Base-by-base conservation (phyloP, 2,113 vertebrate genomes). In the Xiphias gladius region DNA sequence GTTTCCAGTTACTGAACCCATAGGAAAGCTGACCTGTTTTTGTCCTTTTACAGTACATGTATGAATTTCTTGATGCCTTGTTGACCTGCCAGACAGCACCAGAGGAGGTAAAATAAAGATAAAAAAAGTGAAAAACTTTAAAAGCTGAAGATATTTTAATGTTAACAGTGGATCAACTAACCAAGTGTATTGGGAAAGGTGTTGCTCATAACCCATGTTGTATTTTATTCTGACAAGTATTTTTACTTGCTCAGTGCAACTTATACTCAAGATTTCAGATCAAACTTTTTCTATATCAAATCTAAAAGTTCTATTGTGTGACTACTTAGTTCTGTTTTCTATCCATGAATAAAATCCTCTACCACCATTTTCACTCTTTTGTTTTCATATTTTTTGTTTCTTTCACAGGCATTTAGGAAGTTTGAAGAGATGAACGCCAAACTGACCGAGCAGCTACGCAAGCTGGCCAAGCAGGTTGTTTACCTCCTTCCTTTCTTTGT, bases 51-150 rank as follows among this genome's bases (percentile, higher is more conserved):
- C 73, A 95, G 96, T 99, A 98, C 84, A 94, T 98, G 82, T 99
- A 97, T 69, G 97, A 98, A 91, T 99, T 97, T 76, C 92, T 99
- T 48, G 97, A 99, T 59, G 97, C 98, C 37, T 85, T 98, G 94
- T 94, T 99, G 86, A 99, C 97, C 43, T 97, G 96, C 84, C 98
- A 98, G 84, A 98, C 97, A 0, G 96, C 98, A 10, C 98, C 98
- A 0, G 97, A 99, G 61, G 98, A 99, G 95, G 96, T 96, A 89
- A 8, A 7, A 50, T 57, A 19, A n/a, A 48, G 20, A 26, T 16
- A 19, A 41, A 2, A n/a, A 7, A 26, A 63, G 8, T 65, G 19
- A n/a, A 41, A 28, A 59, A 30, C 67, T 17, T 58, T 35, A 17
- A 39, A 41, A 13, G 12, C 43, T 39, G 37, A 5, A 39, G 8